Evolutionary conservation across 1,140 invertebrate species (phyloP).

Genomic region (Camponotus pennsylvanicus): DNA sequence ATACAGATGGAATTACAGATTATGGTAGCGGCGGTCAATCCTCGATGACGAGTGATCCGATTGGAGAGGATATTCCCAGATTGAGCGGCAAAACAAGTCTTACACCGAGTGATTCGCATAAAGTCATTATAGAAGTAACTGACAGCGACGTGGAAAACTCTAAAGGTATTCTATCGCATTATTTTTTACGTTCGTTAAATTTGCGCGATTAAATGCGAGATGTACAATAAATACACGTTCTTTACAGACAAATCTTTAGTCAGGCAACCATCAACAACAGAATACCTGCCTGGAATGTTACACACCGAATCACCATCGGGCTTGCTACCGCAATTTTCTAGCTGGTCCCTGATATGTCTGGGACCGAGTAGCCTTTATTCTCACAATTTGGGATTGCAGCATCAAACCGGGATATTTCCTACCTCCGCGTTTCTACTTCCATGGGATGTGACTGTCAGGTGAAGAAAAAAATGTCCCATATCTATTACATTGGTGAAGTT

Average conservation of each 20-base stretch:
- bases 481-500: not conserved
- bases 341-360: conserved; percentile 96
- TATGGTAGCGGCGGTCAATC: conserved; percentile 83
- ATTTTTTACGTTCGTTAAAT: not conserved
- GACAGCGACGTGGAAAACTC: conserved; percentile 81
- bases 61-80: conserved; percentile 78
- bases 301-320: conserved; percentile 92
- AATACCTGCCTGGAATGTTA: conserved; percentile 96
- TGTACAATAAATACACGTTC: not conserved
- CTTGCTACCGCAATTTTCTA: conserved; percentile 95
- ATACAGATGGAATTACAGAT: conserved; percentile 80
- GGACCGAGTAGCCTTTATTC: conserved; percentile 97
- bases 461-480: conserved; percentile 58
- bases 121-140: conserved; percentile 85
- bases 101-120: conserved; percentile 83
- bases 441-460: conserved; percentile 96
- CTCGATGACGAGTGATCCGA: conserved; percentile 77
- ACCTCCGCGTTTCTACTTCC: conserved; percentile 97
- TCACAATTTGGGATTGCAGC: conserved; percentile 93
- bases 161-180: conserved; percentile 78
- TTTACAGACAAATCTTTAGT: conserved; percentile 88
- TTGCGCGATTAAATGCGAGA: not conserved
- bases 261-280: conserved; percentile 93
- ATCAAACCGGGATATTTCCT: conserved; percentile 94
- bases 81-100: conserved; percentile 81